Conservation (phyloP, 2,888 invertebrate species). For the Drosophila phalerata region DNA sequence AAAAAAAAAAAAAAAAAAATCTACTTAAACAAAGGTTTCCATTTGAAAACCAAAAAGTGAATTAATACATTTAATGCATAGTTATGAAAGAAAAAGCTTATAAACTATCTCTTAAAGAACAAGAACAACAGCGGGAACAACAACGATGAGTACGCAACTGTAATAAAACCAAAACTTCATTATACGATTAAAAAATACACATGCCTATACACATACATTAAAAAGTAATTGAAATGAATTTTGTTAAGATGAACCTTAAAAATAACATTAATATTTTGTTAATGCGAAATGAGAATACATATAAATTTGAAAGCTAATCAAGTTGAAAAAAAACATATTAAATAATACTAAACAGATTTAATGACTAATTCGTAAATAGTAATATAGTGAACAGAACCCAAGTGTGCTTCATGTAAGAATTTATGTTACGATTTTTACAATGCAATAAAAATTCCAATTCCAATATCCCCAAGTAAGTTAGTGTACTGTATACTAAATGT, state of each 20-base stretch:
- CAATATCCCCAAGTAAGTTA: conserved; percentile 38
- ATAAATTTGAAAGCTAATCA: conserved; percentile 20
- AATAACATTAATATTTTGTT: conserved; percentile 67
- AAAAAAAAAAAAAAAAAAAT: conserved; percentile 16
- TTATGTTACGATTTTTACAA: conserved; percentile 71
- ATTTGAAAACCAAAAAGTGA: conserved; percentile 60
- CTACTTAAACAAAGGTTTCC: conserved; percentile 68
- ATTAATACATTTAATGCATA: conserved; percentile 33
- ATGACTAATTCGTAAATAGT: conserved; percentile 42
- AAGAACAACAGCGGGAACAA: conserved; percentile 71
- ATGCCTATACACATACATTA: conserved; percentile 35
- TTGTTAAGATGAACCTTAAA: conserved; percentile 56
- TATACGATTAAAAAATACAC: conserved; percentile 19
- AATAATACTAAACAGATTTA: conserved; percentile 18
- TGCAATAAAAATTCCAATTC: conserved; percentile 43
- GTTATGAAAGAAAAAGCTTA: conserved; percentile 45
- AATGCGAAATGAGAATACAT: conserved; percentile 26
- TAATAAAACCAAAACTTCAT: conserved; percentile 68
- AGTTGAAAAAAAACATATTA: conserved; percentile 4
- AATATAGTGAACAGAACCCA: conserved; percentile 77
- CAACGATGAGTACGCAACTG: conserved; percentile 72
- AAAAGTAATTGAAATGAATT: conserved; percentile 47
- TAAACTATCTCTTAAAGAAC: conserved; percentile 51
- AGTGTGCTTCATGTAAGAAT: conserved; percentile 83
- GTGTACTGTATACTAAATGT: conserved; percentile 53